Evolutionary conservation across 2,888 invertebrate genomes (phyloP), one percentile per base, ranked within the genome.

Genomic region (Cheilosia vulpina): DNA sequence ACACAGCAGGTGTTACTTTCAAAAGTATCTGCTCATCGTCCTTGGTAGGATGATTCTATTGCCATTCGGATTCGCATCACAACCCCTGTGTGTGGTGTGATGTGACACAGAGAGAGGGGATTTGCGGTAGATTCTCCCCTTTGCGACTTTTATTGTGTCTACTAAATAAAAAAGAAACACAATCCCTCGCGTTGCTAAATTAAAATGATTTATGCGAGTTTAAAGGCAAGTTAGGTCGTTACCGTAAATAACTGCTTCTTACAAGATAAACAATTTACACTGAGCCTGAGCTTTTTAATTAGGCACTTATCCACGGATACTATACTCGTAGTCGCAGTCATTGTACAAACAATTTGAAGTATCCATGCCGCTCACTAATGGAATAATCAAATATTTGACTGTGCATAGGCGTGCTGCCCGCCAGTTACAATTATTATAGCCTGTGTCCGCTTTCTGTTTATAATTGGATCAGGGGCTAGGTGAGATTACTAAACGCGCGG

Each of bases 371-470:
- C 43, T 19, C 24, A 9, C 63, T 68, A 76, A 76, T 76, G 19
- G 60, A 76, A 68, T 60, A 68, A 53, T 53, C 60, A 76, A 76
- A 76, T 76, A 76, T 76, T 76, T 76, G 58, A 27, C 15, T 31
- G 27, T 21, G 62, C 19, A 24, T 45, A 9, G 43, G 72, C 27
- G 31, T 43, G 45, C 21, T 34, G 72, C 31, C 57, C 55, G 47
- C 45, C 45, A 63, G 53, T 62, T 62, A 63, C 45, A 9, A 5
- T 31, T 17, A 9, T 19, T 21, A n/a, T 58, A 13, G 24, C 38
- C 66, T 4, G 11, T 21, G 45, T 34, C 45, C 43, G 11, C 11
- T 62, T 60, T 45, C 41, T 63, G 57, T 65, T 75, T 57, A 41
- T 57, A 65, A 47, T 65, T 65, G 55, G 65, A 65, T 55, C 9